These are phyloP conservation scores for Styela clava DNA, from an alignment of 23 tunicate genomes.

Conservation along the genomic window DNA sequence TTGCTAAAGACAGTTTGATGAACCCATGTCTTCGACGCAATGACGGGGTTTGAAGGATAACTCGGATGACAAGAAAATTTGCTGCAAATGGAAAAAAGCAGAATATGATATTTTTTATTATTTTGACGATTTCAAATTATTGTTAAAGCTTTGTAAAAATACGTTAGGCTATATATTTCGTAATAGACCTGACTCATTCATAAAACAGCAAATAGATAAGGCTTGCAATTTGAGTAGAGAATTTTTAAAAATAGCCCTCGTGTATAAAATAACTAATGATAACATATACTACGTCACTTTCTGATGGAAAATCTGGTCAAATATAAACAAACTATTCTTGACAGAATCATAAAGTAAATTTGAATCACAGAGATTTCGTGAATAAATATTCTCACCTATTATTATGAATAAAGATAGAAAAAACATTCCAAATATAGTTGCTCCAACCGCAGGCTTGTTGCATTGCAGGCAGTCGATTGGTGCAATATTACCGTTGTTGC, in stretches of 20 bases:
- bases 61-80: conserved; percentile 61
- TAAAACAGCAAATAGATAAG: too few species aligned
- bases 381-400: too few species aligned
- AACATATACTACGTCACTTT: too few species aligned
- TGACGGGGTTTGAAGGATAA: conserved; percentile 41
- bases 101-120: background rate
- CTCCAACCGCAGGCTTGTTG: conserved; percentile 28
- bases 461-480: conserved; percentile 67
- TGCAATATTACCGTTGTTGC: conserved; percentile 38
- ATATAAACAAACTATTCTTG: too few species aligned
- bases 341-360: too few species aligned
- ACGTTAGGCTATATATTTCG: background rate
- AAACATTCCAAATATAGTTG: conserved; percentile 55
- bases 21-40: conserved; percentile 71
- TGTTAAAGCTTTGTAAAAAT: too few species aligned
- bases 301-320: too few species aligned
- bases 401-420: conserved; percentile 53
- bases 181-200: background rate
- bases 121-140: background rate
- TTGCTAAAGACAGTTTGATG: conserved; percentile 87
- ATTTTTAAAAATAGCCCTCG: too few species aligned
- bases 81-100: conserved; percentile 69
- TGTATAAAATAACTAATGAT: too few species aligned
- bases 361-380: too few species aligned
- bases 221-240: too few species aligned